Base-by-base conservation (phyloP, 2,888 invertebrate genomes). In the Phaedon cochleariae region DNA sequence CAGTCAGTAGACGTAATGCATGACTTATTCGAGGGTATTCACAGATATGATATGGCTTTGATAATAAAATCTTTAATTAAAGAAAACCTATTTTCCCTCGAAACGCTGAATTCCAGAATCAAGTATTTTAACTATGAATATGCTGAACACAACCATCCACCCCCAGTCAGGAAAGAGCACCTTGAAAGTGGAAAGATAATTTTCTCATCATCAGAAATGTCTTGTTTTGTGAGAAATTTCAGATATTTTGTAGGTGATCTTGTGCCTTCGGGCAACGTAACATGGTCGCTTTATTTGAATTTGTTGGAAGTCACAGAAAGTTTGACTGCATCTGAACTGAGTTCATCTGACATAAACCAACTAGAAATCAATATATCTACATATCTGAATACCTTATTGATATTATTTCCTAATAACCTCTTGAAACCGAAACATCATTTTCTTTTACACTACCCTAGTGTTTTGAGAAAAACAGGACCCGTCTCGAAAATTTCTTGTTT, bases 151-250 rank as follows among this genome's bases (percentile, higher is more conserved):
- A 68, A 65, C 41, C 46, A 52, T n/a, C 63, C 64, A 18, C 65
- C 68, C 15, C 12, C 26, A 58, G 29, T 65, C 2, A 62, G 48
- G 41, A 53, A 61, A 21, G 63, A 65, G 10, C 60, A 68, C 52
- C 22, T 70, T 9, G 37, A 61, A 48, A 70, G 65, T 20, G 49
- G 53, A 26, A 41, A 49, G 21, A 68, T 77, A 21, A 72, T 73
- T 17, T 65, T 73, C 17, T 76, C 77, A n/a, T 73, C 76, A 34
- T 64, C 75, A 18, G 77, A 78, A 74, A 78, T 77, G 77, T 66
- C 71, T 52, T 69, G 62, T 58, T 69, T 75, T 49, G 66, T 73
- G 10, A 67, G 70, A 49, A 74, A 75, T 65, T 76, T 77, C 34
- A 54, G 64, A 34, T 72, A 65, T 46, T 67, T 76, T 10, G 54